These are phyloP conservation scores for Onychostruthus taczanowskii DNA, from an alignment of 2,113 vertebrate species.

Conservation along the genomic window DNA sequence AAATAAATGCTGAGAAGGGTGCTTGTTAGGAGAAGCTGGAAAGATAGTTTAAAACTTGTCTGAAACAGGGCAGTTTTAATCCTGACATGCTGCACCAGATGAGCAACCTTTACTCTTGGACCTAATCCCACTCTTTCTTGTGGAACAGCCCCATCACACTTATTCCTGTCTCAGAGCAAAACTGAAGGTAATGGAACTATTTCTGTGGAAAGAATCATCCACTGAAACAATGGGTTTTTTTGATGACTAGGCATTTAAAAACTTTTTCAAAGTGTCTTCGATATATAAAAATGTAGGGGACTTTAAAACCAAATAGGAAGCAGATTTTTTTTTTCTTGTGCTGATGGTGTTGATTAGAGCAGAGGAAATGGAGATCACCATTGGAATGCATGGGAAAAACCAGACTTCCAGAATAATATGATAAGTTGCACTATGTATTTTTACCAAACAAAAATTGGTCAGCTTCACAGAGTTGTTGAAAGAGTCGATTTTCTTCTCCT, in stretches of 20 bases:
- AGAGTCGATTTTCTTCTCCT: not conserved
- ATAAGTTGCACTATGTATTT: not conserved
- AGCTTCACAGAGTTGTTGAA: not conserved
- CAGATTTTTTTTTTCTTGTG: not conserved
- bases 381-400: constrained; percentile 60
- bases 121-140: not conserved
- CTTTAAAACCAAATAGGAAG: constrained; percentile 34
- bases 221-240: not conserved
- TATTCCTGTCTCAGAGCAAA: not conserved
- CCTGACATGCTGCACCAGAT: not conserved
- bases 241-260: not conserved
- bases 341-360: constrained; percentile 57
- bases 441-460: not conserved
- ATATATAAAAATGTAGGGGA: not conserved
- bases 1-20: not conserved
- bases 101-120: not conserved
- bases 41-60: not conserved
- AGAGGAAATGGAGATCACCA: constrained; percentile 50
- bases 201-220: not conserved
- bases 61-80: not conserved
- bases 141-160: not conserved
- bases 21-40: not conserved
- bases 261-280: not conserved
- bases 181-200: not conserved
- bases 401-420: not conserved